Conservation (phyloP, 2,888 invertebrate species). For the Heteropelma amictum region DNA sequence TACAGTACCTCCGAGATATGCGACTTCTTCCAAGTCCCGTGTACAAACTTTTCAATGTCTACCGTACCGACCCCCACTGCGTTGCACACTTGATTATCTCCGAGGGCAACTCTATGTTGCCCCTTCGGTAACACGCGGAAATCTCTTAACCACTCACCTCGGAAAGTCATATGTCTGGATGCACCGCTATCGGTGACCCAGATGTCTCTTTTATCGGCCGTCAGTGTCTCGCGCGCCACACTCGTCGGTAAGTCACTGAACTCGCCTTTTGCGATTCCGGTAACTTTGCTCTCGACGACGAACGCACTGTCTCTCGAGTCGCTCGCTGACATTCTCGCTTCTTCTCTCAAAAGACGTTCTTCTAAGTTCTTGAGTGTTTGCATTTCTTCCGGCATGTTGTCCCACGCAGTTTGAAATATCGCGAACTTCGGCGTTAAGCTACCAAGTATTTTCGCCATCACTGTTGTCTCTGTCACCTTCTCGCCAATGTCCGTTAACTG, state of each 20-base stretch:
- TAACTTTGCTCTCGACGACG: too few relatives aligned
- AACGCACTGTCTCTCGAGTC: not conserved
- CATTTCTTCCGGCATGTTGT: not conserved
- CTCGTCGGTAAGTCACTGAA: too few relatives aligned
- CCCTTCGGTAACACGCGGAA: not conserved
- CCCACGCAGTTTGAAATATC: not conserved
- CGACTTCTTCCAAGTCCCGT: conserved; percentile 6
- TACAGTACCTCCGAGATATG: conserved; percentile 38
- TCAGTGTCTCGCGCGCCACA: too few relatives aligned
- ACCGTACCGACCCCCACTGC: conserved; percentile 35
- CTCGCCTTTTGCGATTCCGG: too few relatives aligned
- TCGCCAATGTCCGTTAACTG: not conserved
- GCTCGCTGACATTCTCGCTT: not conserved
- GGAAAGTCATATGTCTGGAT: not conserved
- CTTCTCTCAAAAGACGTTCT: not conserved
- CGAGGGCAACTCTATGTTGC: conserved; percentile 26
- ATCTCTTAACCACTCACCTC: not conserved
- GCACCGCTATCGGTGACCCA: conserved; percentile 40
- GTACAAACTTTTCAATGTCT: conserved; percentile 29
- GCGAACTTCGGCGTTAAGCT: not conserved
- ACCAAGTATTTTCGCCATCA: not conserved
- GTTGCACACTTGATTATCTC: conserved; percentile 26
- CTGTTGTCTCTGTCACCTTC: not conserved
- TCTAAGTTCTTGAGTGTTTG: not conserved
- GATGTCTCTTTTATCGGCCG: not conserved